These are phyloP conservation scores for Pterophyllum scalare DNA, from an alignment of 2,113 vertebrate species.

Conservation along the genomic window DNA sequence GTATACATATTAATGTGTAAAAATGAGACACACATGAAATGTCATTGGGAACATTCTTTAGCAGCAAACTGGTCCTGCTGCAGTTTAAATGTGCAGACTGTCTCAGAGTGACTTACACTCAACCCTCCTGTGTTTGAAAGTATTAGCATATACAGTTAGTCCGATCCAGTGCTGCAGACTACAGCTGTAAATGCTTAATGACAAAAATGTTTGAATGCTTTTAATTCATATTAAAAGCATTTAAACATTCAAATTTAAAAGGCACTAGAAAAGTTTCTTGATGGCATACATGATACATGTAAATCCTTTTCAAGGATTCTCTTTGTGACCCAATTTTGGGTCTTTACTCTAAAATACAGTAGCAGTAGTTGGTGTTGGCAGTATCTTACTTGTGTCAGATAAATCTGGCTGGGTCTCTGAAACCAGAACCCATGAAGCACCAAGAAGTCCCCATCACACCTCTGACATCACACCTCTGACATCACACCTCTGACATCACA, in stretches of 20 bases:
- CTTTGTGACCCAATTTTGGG: background rate
- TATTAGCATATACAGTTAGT: background rate
- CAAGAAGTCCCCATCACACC: background rate
- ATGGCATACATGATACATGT: background rate
- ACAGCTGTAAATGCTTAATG: background rate
- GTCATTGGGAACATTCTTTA: background rate
- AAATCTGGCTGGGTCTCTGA: background rate
- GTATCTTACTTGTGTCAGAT: background rate
- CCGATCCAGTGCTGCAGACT: background rate
- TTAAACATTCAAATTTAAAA: background rate
- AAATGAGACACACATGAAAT: too few species aligned
- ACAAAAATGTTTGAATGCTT: background rate
- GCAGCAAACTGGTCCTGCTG: background rate
- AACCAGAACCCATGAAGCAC: background rate
- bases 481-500: background rate
- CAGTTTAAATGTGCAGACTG: background rate
- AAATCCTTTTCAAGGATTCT: background rate
- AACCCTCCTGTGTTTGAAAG: background rate
- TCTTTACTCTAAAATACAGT: background rate
- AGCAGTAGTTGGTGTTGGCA: background rate
- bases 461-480: fast-evolving
- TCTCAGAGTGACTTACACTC: background rate
- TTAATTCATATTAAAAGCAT: background rate
- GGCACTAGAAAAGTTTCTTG: background rate
- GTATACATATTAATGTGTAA: background rate